phyloP scores from a whole-genome alignment of 2,113 vertebrate genomes.

The Sorex araneus region DNA sequence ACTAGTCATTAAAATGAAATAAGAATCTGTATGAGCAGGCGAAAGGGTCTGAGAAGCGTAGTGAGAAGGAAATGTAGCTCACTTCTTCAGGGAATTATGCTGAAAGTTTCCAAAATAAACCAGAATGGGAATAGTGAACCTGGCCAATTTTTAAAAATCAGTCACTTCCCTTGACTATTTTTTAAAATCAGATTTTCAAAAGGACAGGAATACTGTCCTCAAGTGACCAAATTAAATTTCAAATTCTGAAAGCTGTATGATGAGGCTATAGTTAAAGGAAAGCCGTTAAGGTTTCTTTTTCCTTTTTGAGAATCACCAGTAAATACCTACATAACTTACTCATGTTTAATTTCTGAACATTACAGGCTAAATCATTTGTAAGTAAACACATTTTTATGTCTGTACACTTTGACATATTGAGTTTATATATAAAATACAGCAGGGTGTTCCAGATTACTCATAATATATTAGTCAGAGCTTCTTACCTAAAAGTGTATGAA shows the following conservation, averaged over 20 bases:
- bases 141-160: slow-evolving; percentile 53
- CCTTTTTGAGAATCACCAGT: not conserved
- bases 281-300: not conserved
- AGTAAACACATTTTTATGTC: not conserved
- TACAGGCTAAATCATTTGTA: not conserved
- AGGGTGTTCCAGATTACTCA: not conserved
- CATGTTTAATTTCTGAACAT: not conserved
- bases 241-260: not conserved
- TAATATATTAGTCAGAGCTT: not conserved
- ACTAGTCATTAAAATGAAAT: slow-evolving; percentile 66
- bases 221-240: not conserved
- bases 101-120: slow-evolving; percentile 49
- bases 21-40: slow-evolving; percentile 45
- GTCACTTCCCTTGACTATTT: not conserved
- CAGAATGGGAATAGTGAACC: not conserved
- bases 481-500: not conserved
- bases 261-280: not conserved
- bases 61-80: not conserved
- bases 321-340: not conserved
- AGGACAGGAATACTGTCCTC: not conserved
- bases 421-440: not conserved
- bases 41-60: slow-evolving; percentile 10
- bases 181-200: slow-evolving; percentile 5
- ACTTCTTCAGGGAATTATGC: slow-evolving; percentile 50
- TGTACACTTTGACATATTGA: not conserved